phyloP scores from a whole-genome alignment of 2,797 vertebrate genomes.

The Philypnodon macrostomus region DNA sequence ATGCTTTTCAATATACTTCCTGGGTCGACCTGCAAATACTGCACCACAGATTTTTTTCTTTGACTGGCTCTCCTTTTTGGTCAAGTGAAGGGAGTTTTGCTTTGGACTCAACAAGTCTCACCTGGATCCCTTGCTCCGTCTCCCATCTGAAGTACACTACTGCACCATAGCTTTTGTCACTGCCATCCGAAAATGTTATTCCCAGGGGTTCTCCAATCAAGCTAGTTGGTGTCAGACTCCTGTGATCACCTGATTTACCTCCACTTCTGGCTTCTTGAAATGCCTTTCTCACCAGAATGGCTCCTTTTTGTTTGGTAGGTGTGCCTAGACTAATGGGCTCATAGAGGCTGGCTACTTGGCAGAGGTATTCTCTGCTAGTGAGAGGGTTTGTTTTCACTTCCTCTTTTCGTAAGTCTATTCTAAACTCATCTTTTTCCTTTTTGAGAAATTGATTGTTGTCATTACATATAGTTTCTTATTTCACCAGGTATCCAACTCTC shows the following conservation, averaged over 20 bases:
- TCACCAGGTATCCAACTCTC: neutral
- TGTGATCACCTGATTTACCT: neutral
- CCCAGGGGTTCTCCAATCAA: neutral
- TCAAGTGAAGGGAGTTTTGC: constrained; percentile 5
- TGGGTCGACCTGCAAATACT: neutral
- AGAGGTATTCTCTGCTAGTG: neutral
- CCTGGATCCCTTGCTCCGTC: neutral
- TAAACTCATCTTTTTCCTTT: neutral
- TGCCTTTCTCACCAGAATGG: neutral
- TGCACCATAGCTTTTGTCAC: neutral
- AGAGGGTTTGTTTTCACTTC: neutral
- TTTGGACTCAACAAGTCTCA: neutral
- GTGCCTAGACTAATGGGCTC: neutral
- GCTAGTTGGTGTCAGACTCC: neutral
- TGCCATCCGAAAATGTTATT: constrained; percentile 9
- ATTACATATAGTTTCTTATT: neutral
- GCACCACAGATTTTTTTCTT: constrained; percentile 7
- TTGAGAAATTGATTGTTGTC: neutral
- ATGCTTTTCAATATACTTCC: neutral
- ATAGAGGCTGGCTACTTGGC: neutral
- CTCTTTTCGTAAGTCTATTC: neutral
- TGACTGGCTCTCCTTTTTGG: constrained; percentile 1
- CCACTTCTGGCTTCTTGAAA: neutral
- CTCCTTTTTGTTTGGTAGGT: neutral
- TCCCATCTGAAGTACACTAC: constrained; percentile 4